These are phyloP conservation scores for Odontophorus gujanensis DNA, from an alignment of 2,113 vertebrate genomes.

Conservation along the genomic window DNA sequence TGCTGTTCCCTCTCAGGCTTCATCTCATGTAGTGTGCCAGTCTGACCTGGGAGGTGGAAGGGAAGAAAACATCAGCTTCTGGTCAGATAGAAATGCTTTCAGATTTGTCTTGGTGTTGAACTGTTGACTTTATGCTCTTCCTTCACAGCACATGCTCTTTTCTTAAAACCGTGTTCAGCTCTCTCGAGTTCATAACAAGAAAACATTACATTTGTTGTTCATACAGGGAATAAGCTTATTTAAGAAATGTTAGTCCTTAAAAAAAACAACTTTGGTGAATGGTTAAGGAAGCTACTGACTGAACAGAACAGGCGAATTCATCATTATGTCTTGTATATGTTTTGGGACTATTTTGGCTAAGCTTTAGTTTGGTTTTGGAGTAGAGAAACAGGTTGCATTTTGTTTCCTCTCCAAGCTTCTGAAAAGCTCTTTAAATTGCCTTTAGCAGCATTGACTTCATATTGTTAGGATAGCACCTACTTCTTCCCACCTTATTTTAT, in stretches of 20 bases:
- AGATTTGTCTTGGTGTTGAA: not conserved
- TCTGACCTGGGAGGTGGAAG: not conserved
- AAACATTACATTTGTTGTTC: not conserved
- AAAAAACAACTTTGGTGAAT: not conserved
- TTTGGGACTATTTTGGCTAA: not conserved
- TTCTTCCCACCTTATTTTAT: not conserved
- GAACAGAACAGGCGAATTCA: not conserved
- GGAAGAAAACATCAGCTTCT: not conserved
- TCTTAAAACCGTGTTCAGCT: not conserved
- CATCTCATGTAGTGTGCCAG: rapidly evolving
- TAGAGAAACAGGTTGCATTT: not conserved
- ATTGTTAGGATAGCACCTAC: not conserved
- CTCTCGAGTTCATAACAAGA: not conserved
- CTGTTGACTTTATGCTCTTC: not conserved
- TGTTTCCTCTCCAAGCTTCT: not conserved
- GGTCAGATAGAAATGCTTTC: not conserved
- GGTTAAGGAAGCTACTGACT: not conserved
- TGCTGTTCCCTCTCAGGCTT: not conserved
- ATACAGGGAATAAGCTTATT: not conserved
- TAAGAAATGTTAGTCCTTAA: not conserved
- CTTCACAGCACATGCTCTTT: not conserved
- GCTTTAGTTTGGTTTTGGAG: not conserved
- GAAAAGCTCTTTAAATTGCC: not conserved
- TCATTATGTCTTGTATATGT: not conserved
- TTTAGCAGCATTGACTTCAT: not conserved